Evolutionary conservation across 2,113 vertebrate genomes (phyloP).

Genomic region (Labrus mixtus): DNA sequence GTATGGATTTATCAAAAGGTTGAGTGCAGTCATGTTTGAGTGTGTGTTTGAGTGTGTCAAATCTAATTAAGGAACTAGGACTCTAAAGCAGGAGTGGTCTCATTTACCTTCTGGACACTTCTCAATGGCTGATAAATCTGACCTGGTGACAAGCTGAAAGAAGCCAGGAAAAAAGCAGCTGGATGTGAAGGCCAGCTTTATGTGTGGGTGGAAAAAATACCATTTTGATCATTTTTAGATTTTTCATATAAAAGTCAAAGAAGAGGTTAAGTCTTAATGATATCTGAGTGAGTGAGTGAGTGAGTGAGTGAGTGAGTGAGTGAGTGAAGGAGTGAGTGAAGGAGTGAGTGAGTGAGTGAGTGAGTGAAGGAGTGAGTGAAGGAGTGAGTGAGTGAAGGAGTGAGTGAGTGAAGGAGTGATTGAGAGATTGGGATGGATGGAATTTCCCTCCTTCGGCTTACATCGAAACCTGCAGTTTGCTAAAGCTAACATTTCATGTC

Average conservation of each 20-base stretch:
- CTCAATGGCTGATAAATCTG: conserved; percentile 58
- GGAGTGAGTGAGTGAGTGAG: too few relatives aligned
- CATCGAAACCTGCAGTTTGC: not conserved
- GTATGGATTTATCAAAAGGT: conserved; percentile 8
- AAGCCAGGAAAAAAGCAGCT: conserved; percentile 43
- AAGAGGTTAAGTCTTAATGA: too few relatives aligned
- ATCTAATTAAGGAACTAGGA: conserved; percentile 41
- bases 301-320: too few relatives aligned
- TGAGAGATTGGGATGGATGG: too few relatives aligned
- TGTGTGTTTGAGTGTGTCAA: conserved; percentile 38
- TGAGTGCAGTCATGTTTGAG: not conserved
- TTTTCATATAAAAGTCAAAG: too few relatives aligned
- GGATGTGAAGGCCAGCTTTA: conserved; percentile 20
- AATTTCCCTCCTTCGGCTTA: not conserved
- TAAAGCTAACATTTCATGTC: conserved; percentile 6
- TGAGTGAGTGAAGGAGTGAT: too few relatives aligned
- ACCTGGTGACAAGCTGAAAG: conserved; percentile 40
- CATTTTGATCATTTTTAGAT: too few relatives aligned
- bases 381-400: too few relatives aligned
- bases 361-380: too few relatives aligned
- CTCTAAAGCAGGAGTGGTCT: conserved; percentile 53
- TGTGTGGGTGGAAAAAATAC: not conserved
- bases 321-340: too few relatives aligned
- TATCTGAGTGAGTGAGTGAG: too few relatives aligned
- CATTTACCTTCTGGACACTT: conserved; percentile 67